These are phyloP conservation scores for Druon quercuslanigerum DNA, from an alignment of 1,140 invertebrate species.

Conservation along the genomic window DNA sequence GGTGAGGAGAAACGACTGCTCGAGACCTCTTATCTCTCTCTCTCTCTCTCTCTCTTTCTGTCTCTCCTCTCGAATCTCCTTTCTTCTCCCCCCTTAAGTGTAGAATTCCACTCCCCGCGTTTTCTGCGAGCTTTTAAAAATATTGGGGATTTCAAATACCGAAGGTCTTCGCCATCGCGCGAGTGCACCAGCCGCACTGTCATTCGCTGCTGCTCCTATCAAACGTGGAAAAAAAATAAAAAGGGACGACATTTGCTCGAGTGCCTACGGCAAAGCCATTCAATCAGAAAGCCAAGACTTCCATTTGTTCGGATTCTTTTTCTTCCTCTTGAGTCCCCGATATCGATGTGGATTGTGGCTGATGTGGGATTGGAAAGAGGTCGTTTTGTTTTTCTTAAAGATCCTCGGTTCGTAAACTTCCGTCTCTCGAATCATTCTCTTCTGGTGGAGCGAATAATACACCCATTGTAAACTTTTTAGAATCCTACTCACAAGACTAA, in stretches of 20 bases:
- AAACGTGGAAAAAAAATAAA: conserved; percentile 55
- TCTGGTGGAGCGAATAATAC: neutral
- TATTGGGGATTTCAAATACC: conserved; percentile 75
- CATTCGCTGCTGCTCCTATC: conserved; percentile 61
- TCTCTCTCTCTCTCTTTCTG: conserved; percentile 33
- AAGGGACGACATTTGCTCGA: conserved; percentile 50
- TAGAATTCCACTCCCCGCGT: conserved; percentile 46
- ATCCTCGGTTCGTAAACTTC: neutral
- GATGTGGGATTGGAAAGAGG: conserved; percentile 36
- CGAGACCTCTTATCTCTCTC: conserved; percentile 43
- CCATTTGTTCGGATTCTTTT: conserved; percentile 59
- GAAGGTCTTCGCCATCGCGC: conserved; percentile 59
- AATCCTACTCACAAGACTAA: no score
- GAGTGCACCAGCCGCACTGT: conserved; percentile 39
- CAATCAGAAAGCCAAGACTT: conserved; percentile 71
- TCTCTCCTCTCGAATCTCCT: conserved; percentile 48
- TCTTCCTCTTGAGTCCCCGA: conserved; percentile 47
- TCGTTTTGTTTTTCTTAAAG: conserved; percentile 31
- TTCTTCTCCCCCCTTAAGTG: conserved; percentile 45
- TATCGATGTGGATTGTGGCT: conserved; percentile 52
- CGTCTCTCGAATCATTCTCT: neutral
- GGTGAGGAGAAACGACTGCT: conserved; percentile 61
- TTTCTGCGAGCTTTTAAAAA: conserved; percentile 73
- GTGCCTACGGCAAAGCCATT: conserved; percentile 72
- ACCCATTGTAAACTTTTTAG: neutral